Evolutionary conservation across 2,797 vertebrate genomes (phyloP).

Genomic region (Gobio occitaniae): DNA sequence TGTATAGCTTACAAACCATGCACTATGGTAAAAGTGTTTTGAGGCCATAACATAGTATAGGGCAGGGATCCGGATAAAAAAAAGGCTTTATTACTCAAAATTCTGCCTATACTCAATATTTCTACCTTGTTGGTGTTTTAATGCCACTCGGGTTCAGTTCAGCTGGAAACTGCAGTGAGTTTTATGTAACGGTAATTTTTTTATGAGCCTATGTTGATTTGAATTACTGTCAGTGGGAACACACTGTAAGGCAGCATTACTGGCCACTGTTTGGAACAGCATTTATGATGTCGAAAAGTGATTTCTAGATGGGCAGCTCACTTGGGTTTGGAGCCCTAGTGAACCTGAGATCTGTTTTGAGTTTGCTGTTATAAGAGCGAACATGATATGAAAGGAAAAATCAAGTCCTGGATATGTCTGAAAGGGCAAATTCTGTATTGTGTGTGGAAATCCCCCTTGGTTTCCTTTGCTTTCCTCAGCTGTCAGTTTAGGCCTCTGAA

Average conservation of each 20-base stretch:
- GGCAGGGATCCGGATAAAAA: neutral
- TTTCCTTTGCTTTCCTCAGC: slow-evolving; percentile 10
- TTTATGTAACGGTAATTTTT: no score
- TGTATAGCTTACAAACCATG: neutral
- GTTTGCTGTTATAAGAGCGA: neutral
- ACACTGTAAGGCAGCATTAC: neutral
- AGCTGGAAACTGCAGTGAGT: neutral
- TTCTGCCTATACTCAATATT: no score
- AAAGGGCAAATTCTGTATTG: slow-evolving; percentile 22
- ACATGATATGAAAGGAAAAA: slow-evolving; percentile 1
- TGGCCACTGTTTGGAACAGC: neutral
- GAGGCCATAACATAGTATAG: neutral
- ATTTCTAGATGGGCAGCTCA: neutral
- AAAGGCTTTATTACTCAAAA: no score
- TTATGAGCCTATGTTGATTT: neutral
- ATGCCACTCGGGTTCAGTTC: neutral
- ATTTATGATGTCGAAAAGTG: neutral
- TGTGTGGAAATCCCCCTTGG: slow-evolving; percentile 17
- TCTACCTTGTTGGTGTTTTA: neutral
- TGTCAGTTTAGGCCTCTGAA: slow-evolving; percentile 35
- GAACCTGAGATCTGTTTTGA: neutral
- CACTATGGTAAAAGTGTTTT: neutral
- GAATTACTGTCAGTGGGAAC: neutral
- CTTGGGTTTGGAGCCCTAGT: neutral
- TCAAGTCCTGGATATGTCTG: slow-evolving; percentile 3